These are phyloP conservation scores for Epizoanthus stellaris DNA, from an alignment of 92 coral and sea anemone genomes.

Conservation along the genomic window DNA sequence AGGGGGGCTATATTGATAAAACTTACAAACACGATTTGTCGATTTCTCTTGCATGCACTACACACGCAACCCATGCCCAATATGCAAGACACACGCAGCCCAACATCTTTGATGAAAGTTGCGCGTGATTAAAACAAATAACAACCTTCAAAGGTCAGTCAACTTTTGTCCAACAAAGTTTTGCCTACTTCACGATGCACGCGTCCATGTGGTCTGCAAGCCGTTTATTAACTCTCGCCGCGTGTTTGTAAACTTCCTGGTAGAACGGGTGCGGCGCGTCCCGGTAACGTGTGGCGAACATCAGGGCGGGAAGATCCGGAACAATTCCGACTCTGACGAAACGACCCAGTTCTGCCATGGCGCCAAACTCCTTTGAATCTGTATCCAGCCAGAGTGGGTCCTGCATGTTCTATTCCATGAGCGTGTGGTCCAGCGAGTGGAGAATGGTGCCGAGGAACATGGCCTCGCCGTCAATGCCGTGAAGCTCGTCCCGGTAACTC, in stretches of 20 bases:
- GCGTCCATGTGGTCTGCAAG: conserved; percentile 2
- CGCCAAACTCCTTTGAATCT: not conserved
- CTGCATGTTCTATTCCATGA: not conserved
- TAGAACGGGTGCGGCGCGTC: too few relatives aligned
- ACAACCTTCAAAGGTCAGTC: too few relatives aligned
- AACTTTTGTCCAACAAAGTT: too few relatives aligned
- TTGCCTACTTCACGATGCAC: not conserved
- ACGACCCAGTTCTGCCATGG: not conserved
- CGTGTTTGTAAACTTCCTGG: not conserved
- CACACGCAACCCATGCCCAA: too few relatives aligned
- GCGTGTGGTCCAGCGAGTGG: not conserved
- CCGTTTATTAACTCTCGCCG: not conserved
- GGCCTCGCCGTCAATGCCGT: conserved; percentile 1
- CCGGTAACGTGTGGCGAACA: not conserved
- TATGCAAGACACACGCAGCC: too few relatives aligned
- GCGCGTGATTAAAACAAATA: too few relatives aligned
- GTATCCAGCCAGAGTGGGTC: not conserved
- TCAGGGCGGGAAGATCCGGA: not conserved
- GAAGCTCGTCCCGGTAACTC: not conserved
- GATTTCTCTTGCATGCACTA: too few relatives aligned
- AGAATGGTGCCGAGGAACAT: not conserved
- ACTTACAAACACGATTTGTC: too few relatives aligned
- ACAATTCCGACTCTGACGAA: not conserved
- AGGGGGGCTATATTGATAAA: too few relatives aligned
- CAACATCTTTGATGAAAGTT: too few relatives aligned